These are phyloP conservation scores for Therioaphis trifolii DNA, from an alignment of 2,888 invertebrate genomes.

Conservation along the genomic window DNA sequence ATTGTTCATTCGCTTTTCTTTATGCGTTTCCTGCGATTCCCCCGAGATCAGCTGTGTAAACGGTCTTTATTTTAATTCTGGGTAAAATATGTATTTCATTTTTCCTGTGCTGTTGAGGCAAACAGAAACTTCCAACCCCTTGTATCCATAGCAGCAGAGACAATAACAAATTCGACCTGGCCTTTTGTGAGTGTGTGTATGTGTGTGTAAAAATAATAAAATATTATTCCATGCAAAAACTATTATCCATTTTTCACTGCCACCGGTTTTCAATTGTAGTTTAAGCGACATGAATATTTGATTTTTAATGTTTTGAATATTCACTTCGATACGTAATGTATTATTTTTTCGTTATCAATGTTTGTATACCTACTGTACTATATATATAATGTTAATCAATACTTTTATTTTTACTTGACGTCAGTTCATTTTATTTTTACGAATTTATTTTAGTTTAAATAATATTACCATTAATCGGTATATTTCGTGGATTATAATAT, in stretches of 20 bases:
- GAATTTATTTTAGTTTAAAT: too few species aligned
- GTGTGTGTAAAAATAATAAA: not conserved
- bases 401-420: too few species aligned
- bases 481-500: too few species aligned
- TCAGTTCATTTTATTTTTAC: too few species aligned
- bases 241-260: not conserved
- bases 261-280: not conserved
- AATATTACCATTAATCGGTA: too few species aligned
- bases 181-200: not conserved
- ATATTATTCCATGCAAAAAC: not conserved
- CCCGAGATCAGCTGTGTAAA: constrained; percentile 41
- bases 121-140: constrained; percentile 31
- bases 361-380: not conserved
- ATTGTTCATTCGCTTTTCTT: constrained; percentile 23
- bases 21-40: not conserved
- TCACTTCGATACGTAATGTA: too few species aligned
- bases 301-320: not conserved
- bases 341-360: too few species aligned
- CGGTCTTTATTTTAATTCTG: constrained; percentile 46
- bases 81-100: constrained; percentile 47
- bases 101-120: not conserved
- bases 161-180: constrained; percentile 53
- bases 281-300: not conserved
- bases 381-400: not conserved
- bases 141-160: constrained; percentile 58